Conservation (phyloP, 1,140 invertebrate genomes). For the Gerris buenoi region DNA sequence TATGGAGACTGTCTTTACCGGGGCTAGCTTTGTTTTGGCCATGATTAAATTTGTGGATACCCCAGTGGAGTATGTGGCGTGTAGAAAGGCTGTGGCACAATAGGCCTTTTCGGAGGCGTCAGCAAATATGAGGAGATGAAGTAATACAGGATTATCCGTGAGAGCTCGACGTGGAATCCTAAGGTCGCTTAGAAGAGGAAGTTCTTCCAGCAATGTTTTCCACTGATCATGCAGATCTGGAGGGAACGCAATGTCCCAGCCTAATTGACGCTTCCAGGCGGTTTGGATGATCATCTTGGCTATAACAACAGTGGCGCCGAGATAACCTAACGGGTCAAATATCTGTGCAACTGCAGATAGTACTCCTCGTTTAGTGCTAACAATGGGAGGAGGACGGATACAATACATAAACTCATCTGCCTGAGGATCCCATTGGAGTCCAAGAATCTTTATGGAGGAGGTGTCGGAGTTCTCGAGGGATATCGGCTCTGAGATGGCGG, state of each 20-base stretch:
- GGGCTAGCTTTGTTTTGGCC: too few species aligned
- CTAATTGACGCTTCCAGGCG: not conserved
- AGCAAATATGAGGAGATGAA: not conserved
- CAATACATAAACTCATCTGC: not conserved
- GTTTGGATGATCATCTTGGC: not conserved
- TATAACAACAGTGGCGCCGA: not conserved
- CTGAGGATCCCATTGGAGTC: too few species aligned
- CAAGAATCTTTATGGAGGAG: not conserved
- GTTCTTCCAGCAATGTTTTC: not conserved
- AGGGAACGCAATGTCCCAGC: not conserved
- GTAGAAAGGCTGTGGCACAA: not conserved
- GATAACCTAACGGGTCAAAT: slow-evolving; percentile 3
- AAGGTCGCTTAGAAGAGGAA: not conserved
- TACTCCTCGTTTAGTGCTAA: not conserved
- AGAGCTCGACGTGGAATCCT: not conserved
- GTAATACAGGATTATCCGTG: slow-evolving; percentile 6
- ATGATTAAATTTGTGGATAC: too few species aligned
- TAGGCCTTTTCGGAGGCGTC: too few species aligned
- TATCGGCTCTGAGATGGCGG: too few species aligned
- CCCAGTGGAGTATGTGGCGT: too few species aligned
- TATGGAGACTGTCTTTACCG: too few species aligned
- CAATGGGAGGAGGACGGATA: not conserved
- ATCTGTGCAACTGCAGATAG: not conserved
- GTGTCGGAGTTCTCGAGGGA: not conserved
- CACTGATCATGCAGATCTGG: not conserved